Base-by-base conservation (phyloP, 2,113 vertebrate genomes). In the Phylloscopus whistleri region DNA sequence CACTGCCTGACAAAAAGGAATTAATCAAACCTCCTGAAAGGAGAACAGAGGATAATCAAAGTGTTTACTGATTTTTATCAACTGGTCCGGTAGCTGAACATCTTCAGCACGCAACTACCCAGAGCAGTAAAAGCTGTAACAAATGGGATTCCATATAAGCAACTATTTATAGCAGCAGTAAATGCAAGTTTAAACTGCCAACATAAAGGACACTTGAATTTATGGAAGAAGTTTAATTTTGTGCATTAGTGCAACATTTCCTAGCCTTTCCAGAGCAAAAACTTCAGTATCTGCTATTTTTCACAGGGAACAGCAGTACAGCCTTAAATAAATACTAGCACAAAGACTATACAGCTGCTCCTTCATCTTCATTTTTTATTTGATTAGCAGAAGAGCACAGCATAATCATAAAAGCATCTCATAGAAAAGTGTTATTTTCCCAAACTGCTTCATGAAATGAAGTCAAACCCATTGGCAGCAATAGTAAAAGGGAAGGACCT, bases 181-280 rank as follows among this genome's bases (percentile, higher is more conserved):
- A 93, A 76, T 6, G 4, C 66, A 51, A 63, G 43, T 95, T 78
- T 83, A 49, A 82, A 85, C 72, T 69, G 63, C 90, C 87, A 92
- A 59, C 56, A 86, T 74, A 87, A 96, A 92, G 76, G 85, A 94
- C 66, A 37, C 90, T 74, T 80, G 82, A 88, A 96, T 96, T 91
- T 96, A 94, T 86, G 66, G 84, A 62, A 88, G 80, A 8, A 33
- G 63, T 82, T 94, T 93, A 93, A 90, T 88, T 88, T 55, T 39
- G 70, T 95, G 91, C 80, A 72, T 66, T 89, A 89, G 44, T 64
- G 72, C 60, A 87, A 51, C 28, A 76, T 79, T 94, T 81, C 48
- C 43, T 60, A 43, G 53, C 30, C 52, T 30, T 67, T 52, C 39
- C 24, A 53, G 16, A 67, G 64, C 43, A 87, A 66, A 93, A 83